phyloP scores from a whole-genome alignment of 2,888 invertebrate genomes.

The Lypha dubia region DNA sequence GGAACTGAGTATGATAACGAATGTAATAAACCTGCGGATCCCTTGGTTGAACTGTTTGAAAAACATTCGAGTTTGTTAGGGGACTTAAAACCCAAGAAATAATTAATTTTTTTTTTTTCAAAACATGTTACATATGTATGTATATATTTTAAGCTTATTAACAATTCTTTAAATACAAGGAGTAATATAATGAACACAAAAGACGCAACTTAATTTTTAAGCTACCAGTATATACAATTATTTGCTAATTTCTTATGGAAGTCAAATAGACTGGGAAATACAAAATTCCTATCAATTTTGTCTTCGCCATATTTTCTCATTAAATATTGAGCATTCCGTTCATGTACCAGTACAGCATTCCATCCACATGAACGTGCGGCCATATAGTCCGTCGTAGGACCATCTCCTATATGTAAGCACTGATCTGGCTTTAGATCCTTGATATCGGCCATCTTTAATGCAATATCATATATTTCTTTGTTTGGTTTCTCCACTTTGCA shows the following conservation, averaged over 20 bases:
- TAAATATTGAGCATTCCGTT: constrained; percentile 80
- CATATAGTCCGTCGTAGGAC: constrained; percentile 88
- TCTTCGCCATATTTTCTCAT: constrained; percentile 82
- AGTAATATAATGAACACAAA: constrained; percentile 11
- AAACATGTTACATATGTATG: constrained; percentile 3
- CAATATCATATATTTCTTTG: constrained; percentile 88
- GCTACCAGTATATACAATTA: constrained; percentile 80
- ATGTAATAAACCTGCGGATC: constrained; percentile 86
- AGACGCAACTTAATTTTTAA: neutral
- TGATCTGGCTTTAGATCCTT: constrained; percentile 85
- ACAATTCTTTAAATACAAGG: constrained; percentile 7
- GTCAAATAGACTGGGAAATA: constrained; percentile 84
- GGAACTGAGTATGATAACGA: constrained; percentile 92
- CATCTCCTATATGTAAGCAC: constrained; percentile 93
- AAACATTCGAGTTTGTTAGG: constrained; percentile 86
- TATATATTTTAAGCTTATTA: constrained; percentile 27
- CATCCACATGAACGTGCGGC: constrained; percentile 91
- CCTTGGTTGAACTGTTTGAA: constrained; percentile 87
- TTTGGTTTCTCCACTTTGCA: constrained; percentile 90
- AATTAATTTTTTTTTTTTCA: constrained; percentile 18
- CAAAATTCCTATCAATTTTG: constrained; percentile 81
- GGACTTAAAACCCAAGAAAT: constrained; percentile 70
- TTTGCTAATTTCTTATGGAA: constrained; percentile 83
- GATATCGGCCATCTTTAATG: constrained; percentile 84
- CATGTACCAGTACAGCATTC: constrained; percentile 86